phyloP scores from a whole-genome alignment of 35 echinoderm and acorn worm genomes.

The Eucidaris tribuloides region DNA sequence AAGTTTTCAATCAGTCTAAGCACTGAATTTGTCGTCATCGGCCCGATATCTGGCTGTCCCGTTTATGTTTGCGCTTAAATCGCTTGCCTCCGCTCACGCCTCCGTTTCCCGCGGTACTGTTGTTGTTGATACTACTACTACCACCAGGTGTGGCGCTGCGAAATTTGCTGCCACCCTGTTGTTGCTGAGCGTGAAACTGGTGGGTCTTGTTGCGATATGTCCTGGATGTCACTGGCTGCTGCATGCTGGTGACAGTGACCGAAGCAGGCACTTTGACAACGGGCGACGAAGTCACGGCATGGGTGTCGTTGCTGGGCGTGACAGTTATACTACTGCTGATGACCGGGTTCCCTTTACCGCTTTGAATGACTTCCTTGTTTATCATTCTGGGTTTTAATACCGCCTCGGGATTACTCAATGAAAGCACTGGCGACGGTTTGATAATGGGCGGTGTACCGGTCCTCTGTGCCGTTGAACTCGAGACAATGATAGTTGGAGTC shows the following conservation, averaged over 20 bases:
- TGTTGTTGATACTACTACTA: constrained; percentile 39
- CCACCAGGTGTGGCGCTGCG: not conserved
- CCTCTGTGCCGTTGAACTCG: constrained; percentile 2
- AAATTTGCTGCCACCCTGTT: constrained; percentile 16
- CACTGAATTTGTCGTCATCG: constrained; percentile 18
- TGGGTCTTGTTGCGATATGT: constrained; percentile 59
- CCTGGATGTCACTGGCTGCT: constrained; percentile 44
- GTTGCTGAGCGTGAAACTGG: constrained; percentile 13
- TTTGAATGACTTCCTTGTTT: not conserved
- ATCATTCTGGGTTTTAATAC: constrained; percentile 4
- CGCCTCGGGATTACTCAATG: not conserved
- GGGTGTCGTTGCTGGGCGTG: not conserved
- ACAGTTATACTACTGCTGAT: not conserved
- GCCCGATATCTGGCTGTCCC: constrained; percentile 6
- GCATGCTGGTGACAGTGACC: not conserved
- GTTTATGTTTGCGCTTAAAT: constrained; percentile 56
- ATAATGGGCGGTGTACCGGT: not conserved
- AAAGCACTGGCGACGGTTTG: not conserved
- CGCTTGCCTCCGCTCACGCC: constrained; percentile 52
- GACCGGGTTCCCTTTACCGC: not conserved
- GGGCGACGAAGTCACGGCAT: not conserved
- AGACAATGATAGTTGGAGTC: constrained; percentile 12
- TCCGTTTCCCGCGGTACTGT: constrained; percentile 39
- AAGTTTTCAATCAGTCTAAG: not conserved
- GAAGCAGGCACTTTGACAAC: not conserved